Evolutionary conservation across 2,888 invertebrate species (phyloP), one percentile per base, ranked within the genome.

Genomic region (Cephus spinipes): DNA sequence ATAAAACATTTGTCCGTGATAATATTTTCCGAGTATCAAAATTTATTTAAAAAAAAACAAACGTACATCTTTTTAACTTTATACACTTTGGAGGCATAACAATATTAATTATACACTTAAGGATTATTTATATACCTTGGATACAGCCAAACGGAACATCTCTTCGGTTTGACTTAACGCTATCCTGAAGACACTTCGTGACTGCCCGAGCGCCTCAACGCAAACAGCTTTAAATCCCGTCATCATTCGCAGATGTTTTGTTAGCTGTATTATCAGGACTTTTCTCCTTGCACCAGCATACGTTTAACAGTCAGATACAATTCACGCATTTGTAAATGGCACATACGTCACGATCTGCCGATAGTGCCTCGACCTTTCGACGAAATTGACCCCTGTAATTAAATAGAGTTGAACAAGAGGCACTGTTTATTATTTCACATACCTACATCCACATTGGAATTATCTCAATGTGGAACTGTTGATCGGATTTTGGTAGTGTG

Each of bases 81-180:
- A 9, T 0, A 1, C 55, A 23, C 23, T 23, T 55, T 23, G 2
- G 55, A 55, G 23, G 9, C 55, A 55, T 55, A 23, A 55, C 1
- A 23, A 23, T 55, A 55, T 55, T 23, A 55, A 4, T 55, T 23
- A 55, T 23, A 55, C 9, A 40, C 6, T 55, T 55, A 23, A 2
- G 23, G 55, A 23, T 23, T 55, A 55, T 55, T 55, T 23, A 55
- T 23, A 40, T 80, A 83, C 85, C 85, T 84, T 79, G 4, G 77
- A 69, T 23, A 79, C 81, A 55, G 71, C 36, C 76, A 80, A 68
- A 68, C 76, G 85, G 23, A 85, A 81, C 86, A 87, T 87, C 75
- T 79, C 81, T 74, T 81, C 81, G 40, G 84, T 81, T 11, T 80
- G 80, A 78, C 79, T 82, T 77, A 83, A 76, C 32, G 82, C 77